Percentiles rank a stretch among this genome's conserved stretches.
Evolutionary conservation across 2,888 invertebrate genomes (phyloP).

Genomic region (Drosophila hamatofila): DNA sequence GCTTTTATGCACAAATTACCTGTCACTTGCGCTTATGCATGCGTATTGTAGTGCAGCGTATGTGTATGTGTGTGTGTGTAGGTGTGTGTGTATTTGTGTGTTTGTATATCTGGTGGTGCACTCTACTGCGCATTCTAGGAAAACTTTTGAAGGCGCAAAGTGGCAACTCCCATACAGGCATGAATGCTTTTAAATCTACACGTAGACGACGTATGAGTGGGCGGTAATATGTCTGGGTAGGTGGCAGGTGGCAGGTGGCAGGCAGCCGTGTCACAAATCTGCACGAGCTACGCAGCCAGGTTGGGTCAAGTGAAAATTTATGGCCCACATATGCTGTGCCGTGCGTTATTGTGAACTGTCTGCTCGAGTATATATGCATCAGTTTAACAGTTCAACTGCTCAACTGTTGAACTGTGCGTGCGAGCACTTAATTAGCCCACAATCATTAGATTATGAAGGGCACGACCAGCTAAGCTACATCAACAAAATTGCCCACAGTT

Average conservation of each 20-base stretch:
- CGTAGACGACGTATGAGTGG: neutral
- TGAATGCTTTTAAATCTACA: neutral
- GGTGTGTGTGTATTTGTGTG: neutral
- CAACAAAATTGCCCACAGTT: neutral
- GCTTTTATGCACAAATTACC: constrained; percentile 76
- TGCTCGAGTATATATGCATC: constrained; percentile 25
- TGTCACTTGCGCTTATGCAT: constrained; percentile 63
- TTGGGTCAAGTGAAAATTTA: constrained; percentile 44
- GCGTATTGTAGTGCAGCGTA: constrained; percentile 9
- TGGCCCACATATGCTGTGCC: constrained; percentile 44
- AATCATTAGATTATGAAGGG: constrained; percentile 55
- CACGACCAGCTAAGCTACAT: constrained; percentile 5
- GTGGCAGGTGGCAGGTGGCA: neutral
- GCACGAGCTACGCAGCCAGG: constrained; percentile 9
- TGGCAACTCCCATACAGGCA: constrained; percentile 21
- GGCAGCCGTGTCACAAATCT: constrained; percentile 57
- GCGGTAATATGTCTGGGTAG: neutral
- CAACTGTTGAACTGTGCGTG: constrained; percentile 66
- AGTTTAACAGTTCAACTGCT: constrained; percentile 22
- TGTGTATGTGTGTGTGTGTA: neutral
- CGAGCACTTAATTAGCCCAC: constrained; percentile 70
- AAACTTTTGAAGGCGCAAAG: constrained; percentile 31
- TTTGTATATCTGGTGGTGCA: neutral
- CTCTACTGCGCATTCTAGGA: neutral
- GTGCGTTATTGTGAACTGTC: constrained; percentile 14